These are phyloP conservation scores for Coecobrya sp. DNA, from an alignment of 2,888 invertebrate species.

Conservation along the genomic window DNA sequence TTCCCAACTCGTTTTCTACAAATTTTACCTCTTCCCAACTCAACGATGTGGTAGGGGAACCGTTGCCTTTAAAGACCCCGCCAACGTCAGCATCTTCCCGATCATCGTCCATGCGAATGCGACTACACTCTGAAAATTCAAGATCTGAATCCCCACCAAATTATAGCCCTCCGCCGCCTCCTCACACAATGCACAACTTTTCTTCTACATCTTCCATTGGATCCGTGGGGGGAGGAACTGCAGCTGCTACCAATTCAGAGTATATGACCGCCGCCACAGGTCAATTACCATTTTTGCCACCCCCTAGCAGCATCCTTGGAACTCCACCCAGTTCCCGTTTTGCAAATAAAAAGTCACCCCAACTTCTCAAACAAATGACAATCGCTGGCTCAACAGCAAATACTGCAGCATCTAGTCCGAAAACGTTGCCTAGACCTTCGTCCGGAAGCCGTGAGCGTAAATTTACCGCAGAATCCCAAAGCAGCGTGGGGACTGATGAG, in stretches of 20 bases:
- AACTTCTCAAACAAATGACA: conserved; percentile 86
- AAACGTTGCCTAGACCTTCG: conserved; percentile 83
- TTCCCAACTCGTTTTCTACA: conserved; percentile 86
- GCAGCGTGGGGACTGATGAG: conserved; percentile 78
- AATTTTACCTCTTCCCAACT: conserved; percentile 84
- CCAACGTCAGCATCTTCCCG: conserved; percentile 76
- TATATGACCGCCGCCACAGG: conserved; percentile 72
- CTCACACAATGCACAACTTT: conserved; percentile 62
- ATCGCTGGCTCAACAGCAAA: conserved; percentile 81
- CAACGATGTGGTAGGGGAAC: conserved; percentile 10
- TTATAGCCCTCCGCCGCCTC: conserved; percentile 85
- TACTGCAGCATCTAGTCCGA: conserved; percentile 84
- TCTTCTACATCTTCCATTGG: conserved; percentile 73
- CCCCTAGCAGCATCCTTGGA: conserved; percentile 73
- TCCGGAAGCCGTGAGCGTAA: conserved; percentile 76
- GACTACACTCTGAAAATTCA: conserved; percentile 74
- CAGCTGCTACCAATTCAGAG: conserved; percentile 80
- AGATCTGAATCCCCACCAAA: conserved; percentile 84
- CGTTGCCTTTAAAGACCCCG: conserved; percentile 75
- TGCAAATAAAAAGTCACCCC: conserved; percentile 84
- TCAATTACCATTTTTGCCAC: conserved; percentile 76
- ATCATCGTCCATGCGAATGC: conserved; percentile 74
- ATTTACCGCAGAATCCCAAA: conserved; percentile 81
- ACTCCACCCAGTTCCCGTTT: conserved; percentile 80
- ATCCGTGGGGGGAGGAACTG: conserved; percentile 48